phyloP scores from a whole-genome alignment of 2,797 vertebrate species.

The Lindbergichthys nudifrons region DNA sequence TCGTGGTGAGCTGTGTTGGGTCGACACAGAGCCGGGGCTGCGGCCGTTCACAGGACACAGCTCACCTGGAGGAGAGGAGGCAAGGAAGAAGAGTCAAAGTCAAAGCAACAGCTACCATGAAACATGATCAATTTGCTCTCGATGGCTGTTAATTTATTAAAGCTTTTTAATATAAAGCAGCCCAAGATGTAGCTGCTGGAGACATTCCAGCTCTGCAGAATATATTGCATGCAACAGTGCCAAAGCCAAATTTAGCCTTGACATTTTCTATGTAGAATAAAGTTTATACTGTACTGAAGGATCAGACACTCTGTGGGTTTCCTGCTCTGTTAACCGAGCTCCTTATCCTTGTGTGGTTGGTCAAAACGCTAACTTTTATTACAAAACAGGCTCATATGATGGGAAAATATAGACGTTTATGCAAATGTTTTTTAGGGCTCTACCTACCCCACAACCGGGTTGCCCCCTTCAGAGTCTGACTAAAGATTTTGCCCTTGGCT shows the following conservation, averaged over 20 bases:
- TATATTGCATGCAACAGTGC: conserved; percentile 19
- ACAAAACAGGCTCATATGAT: too few species aligned
- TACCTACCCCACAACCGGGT: too few species aligned
- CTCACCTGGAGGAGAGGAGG: conserved; percentile 87
- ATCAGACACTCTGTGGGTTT: not conserved
- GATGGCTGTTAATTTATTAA: conserved; percentile 3
- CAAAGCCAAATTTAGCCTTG: conserved; percentile 30
- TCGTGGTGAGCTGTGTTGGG: conserved; percentile 96
- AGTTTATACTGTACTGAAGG: not conserved
- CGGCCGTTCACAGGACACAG: conserved; percentile 94
- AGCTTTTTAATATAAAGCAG: conserved; percentile 15
- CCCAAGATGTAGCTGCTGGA: not conserved
- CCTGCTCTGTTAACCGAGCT: not conserved
- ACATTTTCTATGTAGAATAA: not conserved
- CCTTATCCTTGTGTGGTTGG: not conserved
- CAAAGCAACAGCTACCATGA: not conserved
- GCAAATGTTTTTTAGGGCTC: too few species aligned
- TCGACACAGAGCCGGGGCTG: conserved; percentile 93
- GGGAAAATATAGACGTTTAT: too few species aligned
- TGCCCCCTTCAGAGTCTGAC: too few species aligned
- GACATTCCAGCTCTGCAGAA: conserved; percentile 11
- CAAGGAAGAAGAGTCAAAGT: conserved; percentile 1
- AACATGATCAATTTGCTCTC: conserved; percentile 2
- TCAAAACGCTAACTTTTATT: not conserved
- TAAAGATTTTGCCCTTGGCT: too few species aligned